These are phyloP conservation scores for Lysandra coridon DNA, from an alignment of 2,888 invertebrate genomes.

Conservation along the genomic window DNA sequence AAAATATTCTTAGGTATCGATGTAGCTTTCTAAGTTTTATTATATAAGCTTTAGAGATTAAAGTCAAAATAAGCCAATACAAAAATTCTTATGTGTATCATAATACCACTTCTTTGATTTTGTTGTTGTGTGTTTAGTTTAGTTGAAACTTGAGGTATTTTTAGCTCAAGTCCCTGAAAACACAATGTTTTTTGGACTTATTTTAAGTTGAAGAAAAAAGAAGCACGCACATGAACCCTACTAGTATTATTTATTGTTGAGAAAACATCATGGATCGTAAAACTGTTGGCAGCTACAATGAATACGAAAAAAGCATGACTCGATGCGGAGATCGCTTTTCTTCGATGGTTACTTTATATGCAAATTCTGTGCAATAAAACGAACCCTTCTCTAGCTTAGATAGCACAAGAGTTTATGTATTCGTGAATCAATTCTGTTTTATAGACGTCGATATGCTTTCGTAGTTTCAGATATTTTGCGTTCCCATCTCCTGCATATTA, in stretches of 20 bases:
- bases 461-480: constrained; percentile 55
- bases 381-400: constrained; percentile 77
- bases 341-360: constrained; percentile 81
- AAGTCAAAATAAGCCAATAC: background rate
- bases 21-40: background rate
- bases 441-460: constrained; percentile 73
- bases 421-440: constrained; percentile 77
- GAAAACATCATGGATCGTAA: constrained; percentile 73
- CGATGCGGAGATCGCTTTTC: constrained; percentile 77
- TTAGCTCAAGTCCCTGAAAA: background rate
- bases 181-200: background rate
- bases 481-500: constrained; percentile 6
- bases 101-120: background rate
- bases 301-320: constrained; percentile 72
- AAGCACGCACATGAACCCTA: constrained; percentile 43
- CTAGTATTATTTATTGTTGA: constrained; percentile 67
- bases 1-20: background rate
- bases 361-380: constrained; percentile 78
- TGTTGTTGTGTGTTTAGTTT: background rate
- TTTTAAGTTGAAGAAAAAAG: background rate
- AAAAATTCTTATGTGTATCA: background rate
- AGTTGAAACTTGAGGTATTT: background rate
- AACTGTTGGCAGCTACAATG: constrained; percentile 69
- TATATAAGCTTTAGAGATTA: background rate
- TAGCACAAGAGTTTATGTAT: constrained; percentile 76